These are phyloP conservation scores for Cichlasoma orientale DNA, from an alignment of 2,797 vertebrate genomes.

Conservation along the genomic window DNA sequence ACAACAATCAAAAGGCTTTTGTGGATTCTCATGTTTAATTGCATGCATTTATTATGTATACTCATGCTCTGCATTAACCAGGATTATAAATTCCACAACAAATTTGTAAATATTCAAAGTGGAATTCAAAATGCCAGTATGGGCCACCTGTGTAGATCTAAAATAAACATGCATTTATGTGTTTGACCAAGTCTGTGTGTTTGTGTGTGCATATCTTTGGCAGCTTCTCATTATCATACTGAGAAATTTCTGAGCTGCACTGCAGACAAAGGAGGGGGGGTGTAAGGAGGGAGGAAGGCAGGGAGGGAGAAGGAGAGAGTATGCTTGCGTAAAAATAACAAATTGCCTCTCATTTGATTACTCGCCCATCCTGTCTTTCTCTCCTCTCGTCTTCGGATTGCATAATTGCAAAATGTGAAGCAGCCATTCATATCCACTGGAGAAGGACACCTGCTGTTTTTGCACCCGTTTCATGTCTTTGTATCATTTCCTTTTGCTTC, in stretches of 20 bases:
- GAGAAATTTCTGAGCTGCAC: slow-evolving; percentile 72
- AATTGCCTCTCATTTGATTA: slow-evolving; percentile 79
- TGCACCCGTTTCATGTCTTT: slow-evolving; percentile 55
- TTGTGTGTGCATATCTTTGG: slow-evolving; percentile 44
- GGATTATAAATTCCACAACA: neutral
- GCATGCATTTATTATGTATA: neutral
- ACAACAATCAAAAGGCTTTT: neutral
- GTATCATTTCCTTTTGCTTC: slow-evolving; percentile 28
- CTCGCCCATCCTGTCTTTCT: slow-evolving; percentile 43
- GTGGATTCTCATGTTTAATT: neutral
- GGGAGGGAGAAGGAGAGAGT: slow-evolving; percentile 38
- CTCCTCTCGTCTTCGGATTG: slow-evolving; percentile 45
- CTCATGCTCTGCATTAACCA: neutral
- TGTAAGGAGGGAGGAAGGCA: slow-evolving; percentile 19
- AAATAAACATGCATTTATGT: neutral
- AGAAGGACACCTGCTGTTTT: slow-evolving; percentile 68
- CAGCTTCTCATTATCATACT: slow-evolving; percentile 74
- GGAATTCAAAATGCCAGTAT: slow-evolving; percentile 4
- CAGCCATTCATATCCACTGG: slow-evolving; percentile 59
- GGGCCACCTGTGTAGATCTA: neutral
- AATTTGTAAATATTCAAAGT: slow-evolving; percentile 27
- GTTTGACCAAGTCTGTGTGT: slow-evolving; percentile 22
- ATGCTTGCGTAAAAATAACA: slow-evolving; percentile 74
- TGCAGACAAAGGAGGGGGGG: slow-evolving; percentile 64
- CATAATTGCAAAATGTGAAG: slow-evolving; percentile 67